phyloP scores from a whole-genome alignment of 2,797 vertebrate genomes.

The Alcedo atthis region DNA sequence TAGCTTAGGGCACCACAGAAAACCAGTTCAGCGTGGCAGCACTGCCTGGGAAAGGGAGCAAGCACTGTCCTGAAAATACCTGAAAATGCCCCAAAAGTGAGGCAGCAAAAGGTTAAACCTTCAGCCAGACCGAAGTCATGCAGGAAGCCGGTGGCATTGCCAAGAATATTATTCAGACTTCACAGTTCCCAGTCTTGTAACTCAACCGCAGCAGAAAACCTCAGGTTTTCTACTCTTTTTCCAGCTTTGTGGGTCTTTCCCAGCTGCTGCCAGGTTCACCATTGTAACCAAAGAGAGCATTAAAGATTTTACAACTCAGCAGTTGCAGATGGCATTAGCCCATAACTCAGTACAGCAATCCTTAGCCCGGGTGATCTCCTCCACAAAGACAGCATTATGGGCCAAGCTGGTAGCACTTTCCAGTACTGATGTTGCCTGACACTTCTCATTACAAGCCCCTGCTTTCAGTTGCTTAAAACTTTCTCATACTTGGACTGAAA shows the following conservation, averaged over 20 bases:
- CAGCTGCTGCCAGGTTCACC: constrained; percentile 33
- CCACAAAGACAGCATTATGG: constrained; percentile 55
- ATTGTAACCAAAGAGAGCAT: constrained; percentile 31
- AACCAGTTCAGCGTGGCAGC: neutral
- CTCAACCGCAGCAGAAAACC: neutral
- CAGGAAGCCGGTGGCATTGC: neutral
- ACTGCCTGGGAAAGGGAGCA: neutral
- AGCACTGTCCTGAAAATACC: neutral
- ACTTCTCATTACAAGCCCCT: constrained; percentile 39
- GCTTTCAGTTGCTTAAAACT: constrained; percentile 34
- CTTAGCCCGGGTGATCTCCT: constrained; percentile 18
- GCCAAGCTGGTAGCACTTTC: constrained; percentile 48
- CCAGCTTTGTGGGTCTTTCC: constrained; percentile 16
- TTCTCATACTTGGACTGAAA: constrained; percentile 18
- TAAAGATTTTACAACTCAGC: constrained; percentile 50
- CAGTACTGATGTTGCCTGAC: constrained; percentile 31
- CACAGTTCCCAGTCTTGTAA: constrained; percentile 23
- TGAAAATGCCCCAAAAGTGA: constrained; percentile 1
- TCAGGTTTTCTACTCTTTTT: neutral
- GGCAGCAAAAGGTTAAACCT: constrained; percentile 33
- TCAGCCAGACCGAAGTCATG: neutral
- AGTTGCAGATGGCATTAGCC: constrained; percentile 56
- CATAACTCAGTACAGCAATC: constrained; percentile 41
- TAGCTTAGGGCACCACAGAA: neutral
- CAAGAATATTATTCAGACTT: constrained; percentile 43